Percentiles rank a stretch among this genome's conserved stretches.
These are phyloP conservation scores for Eumaeus atala DNA, from an alignment of 1,140 invertebrate genomes.

Conservation along the genomic window DNA sequence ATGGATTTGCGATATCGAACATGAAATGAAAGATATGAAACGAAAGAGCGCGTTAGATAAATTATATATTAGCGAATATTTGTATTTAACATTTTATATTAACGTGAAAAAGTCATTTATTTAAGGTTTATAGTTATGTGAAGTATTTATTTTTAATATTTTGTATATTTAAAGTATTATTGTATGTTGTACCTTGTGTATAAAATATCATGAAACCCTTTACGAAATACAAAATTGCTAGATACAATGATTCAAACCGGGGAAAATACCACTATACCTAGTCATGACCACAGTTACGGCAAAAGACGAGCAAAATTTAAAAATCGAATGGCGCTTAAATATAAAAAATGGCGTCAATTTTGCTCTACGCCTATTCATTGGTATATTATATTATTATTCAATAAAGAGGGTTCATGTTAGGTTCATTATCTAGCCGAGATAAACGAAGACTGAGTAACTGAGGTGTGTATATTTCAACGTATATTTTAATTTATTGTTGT, in stretches of 20 bases:
- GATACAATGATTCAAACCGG: background rate
- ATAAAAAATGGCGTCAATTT: too few relatives aligned
- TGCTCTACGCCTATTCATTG: too few relatives aligned
- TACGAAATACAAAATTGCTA: background rate
- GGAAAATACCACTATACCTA: too few relatives aligned
- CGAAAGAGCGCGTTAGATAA: background rate
- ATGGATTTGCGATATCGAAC: background rate
- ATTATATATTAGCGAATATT: slow-evolving; percentile 1
- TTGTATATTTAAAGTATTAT: slow-evolving; percentile 7
- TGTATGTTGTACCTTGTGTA: background rate
- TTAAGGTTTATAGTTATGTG: background rate
- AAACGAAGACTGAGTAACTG: slow-evolving; percentile 25
- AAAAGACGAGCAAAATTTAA: too few relatives aligned
- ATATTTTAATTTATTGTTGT: slow-evolving; percentile 28
- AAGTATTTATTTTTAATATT: too few relatives aligned
- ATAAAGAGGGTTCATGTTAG: too few relatives aligned
- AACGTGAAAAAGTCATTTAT: slow-evolving; percentile 4
- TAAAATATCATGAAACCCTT: background rate
- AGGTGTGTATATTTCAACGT: slow-evolving; percentile 19
- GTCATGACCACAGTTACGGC: too few relatives aligned
- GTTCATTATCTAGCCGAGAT: slow-evolving; percentile 13
- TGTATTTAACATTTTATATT: slow-evolving; percentile 2
- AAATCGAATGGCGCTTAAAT: too few relatives aligned
- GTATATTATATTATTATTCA: too few relatives aligned
- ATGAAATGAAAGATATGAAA: background rate